Evolutionary conservation across 2,797 vertebrate species (phyloP).

Genomic region (Cossypha caffra): DNA sequence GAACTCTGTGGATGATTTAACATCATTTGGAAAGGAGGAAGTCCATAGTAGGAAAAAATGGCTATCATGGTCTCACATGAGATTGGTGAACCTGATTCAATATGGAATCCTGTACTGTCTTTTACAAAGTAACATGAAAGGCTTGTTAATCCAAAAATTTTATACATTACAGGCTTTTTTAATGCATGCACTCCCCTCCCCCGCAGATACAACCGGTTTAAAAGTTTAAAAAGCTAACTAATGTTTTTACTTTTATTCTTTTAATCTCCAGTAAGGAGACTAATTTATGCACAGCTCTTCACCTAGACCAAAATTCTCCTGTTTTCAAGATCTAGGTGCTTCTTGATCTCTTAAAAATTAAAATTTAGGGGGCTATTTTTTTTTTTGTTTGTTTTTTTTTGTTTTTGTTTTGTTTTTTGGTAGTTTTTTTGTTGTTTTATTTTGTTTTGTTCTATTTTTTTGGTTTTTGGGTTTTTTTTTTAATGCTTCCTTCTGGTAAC

Average conservation of each 20-base stretch:
- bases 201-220: background rate
- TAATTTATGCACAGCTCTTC: background rate
- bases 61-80: background rate
- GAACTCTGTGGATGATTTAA: background rate
- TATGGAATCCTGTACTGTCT: background rate
- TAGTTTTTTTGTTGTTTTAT: too few relatives aligned
- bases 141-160: background rate
- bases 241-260: background rate
- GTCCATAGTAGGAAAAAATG: background rate
- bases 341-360: background rate
- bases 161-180: background rate
- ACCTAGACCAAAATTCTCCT: background rate
- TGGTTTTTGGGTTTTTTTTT: background rate
- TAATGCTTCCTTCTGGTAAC: background rate
- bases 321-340: background rate
- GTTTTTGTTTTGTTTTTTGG: too few relatives aligned
- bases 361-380: background rate
- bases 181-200: accelerated
- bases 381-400: too few relatives aligned
- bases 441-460: too few relatives aligned
- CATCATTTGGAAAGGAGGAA: background rate
- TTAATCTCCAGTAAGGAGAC: background rate
- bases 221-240: background rate
- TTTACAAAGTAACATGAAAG: background rate
- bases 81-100: background rate